Evolutionary conservation across 2,888 invertebrate genomes (phyloP).

Genomic region (Catocala fraxini): DNA sequence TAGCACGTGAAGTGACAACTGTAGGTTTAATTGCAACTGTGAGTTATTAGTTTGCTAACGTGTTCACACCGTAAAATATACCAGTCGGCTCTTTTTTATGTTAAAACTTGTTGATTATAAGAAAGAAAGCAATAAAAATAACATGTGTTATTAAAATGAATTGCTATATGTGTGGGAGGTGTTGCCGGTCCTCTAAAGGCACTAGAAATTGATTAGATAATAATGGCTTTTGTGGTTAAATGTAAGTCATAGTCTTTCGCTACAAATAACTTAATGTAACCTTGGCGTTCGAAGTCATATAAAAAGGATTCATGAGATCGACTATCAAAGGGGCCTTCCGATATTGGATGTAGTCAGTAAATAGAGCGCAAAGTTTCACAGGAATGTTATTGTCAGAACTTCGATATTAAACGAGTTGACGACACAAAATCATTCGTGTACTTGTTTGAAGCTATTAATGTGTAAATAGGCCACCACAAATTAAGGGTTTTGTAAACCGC

Average conservation of each 20-base stretch:
- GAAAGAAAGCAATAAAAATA: slow-evolving; percentile 3
- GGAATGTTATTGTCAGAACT: background rate
- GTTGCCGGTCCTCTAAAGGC: background rate
- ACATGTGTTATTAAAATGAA: background rate
- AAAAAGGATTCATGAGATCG: background rate
- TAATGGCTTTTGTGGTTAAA: background rate
- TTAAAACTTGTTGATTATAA: slow-evolving; percentile 6
- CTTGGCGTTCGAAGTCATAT: too few relatives aligned
- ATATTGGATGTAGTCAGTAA: slow-evolving; percentile 1
- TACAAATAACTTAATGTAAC: too few relatives aligned
- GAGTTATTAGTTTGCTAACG: slow-evolving; percentile 50
- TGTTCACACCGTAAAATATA: slow-evolving; percentile 15
- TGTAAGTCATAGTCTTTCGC: background rate
- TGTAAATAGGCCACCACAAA: slow-evolving; percentile 54
- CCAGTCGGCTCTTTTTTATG: background rate
- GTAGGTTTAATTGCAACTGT: slow-evolving; percentile 71
- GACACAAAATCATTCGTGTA: slow-evolving; percentile 10
- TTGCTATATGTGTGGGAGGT: slow-evolving; percentile 1
- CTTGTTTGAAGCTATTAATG: slow-evolving; percentile 42
- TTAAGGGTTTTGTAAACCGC: slow-evolving; percentile 80
- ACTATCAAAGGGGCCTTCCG: slow-evolving; percentile 3
- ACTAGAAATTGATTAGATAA: slow-evolving; percentile 2
- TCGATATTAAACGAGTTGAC: slow-evolving; percentile 12
- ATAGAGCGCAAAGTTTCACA: background rate
- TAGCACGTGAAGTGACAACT: slow-evolving; percentile 80